Conservation (phyloP, 2,888 invertebrate genomes). For the Endomychus coccineus region DNA sequence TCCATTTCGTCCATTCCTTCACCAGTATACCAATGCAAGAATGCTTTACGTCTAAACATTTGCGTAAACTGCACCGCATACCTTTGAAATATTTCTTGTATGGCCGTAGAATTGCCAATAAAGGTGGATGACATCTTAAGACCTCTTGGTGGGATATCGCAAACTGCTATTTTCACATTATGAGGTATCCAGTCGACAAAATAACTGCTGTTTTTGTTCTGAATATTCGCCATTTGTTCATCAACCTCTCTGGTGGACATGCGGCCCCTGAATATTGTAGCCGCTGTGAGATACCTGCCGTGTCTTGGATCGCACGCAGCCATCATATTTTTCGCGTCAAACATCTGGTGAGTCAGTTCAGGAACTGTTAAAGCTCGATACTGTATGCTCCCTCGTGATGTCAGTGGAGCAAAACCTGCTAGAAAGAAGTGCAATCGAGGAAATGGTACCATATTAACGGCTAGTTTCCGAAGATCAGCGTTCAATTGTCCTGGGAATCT, state of each 20-base stretch:
- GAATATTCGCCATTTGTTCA: constrained; percentile 11
- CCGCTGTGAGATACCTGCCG: constrained; percentile 8
- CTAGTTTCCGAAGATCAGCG: constrained; percentile 10
- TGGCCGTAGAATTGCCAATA: constrained; percentile 11
- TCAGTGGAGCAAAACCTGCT: constrained; percentile 10
- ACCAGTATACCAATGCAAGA: constrained; percentile 11
- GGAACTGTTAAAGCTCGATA: constrained; percentile 9
- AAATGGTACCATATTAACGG: constrained; percentile 11
- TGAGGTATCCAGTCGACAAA: constrained; percentile 11
- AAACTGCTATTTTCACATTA: constrained; percentile 12
- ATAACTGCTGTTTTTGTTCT: constrained; percentile 10
- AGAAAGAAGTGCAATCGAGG: constrained; percentile 11
- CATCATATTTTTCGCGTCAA: constrained; percentile 12
- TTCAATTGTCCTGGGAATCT: constrained; percentile 11
- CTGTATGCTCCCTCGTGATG: constrained; percentile 9
- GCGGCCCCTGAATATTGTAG: constrained; percentile 8
- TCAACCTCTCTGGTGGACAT: constrained; percentile 11
- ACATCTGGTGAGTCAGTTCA: constrained; percentile 12
- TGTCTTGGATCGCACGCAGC: constrained; percentile 11
- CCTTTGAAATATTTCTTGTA: constrained; percentile 9
- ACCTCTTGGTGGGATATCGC: constrained; percentile 12
- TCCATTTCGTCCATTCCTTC: constrained; percentile 14
- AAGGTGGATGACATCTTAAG: constrained; percentile 10
- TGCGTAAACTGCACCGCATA: constrained; percentile 6
- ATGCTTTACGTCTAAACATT: constrained; percentile 11